These are phyloP conservation scores for Schizopygopsis pylzovi DNA, from an alignment of 2,797 vertebrate species.

Conservation along the genomic window DNA sequence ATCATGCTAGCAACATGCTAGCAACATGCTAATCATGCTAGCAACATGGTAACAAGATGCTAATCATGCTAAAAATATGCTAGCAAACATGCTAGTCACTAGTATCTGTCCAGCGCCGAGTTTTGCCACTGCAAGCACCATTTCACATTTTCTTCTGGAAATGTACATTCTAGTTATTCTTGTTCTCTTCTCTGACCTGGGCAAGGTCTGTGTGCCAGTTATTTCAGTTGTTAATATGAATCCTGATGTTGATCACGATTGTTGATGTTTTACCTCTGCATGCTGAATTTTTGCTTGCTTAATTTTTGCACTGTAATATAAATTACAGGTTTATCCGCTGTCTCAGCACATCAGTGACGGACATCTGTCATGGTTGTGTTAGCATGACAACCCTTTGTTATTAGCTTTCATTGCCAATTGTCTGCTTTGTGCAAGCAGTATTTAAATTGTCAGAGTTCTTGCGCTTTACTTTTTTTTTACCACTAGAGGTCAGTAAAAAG, in stretches of 20 bases:
- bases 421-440: not conserved
- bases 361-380: not conserved
- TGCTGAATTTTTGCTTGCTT: not conserved
- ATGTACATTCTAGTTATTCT: too few relatives aligned
- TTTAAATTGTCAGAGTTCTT: not conserved
- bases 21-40: too few relatives aligned
- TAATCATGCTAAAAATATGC: too few relatives aligned
- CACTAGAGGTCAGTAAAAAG: not conserved
- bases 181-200: not conserved
- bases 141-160: too few relatives aligned
- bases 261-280: not conserved
- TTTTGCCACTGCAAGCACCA: too few relatives aligned
- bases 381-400: not conserved
- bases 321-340: not conserved
- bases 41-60: too few relatives aligned
- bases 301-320: not conserved
- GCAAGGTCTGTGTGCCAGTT: not conserved
- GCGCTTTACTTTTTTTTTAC: not conserved
- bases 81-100: too few relatives aligned
- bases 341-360: too few relatives aligned
- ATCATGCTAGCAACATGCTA: too few relatives aligned
- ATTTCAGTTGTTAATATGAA: not conserved
- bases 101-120: too few relatives aligned
- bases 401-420: not conserved
- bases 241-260: not conserved